These are phyloP conservation scores for Callipepla squamata DNA, from an alignment of 2,113 vertebrate species.

Conservation along the genomic window DNA sequence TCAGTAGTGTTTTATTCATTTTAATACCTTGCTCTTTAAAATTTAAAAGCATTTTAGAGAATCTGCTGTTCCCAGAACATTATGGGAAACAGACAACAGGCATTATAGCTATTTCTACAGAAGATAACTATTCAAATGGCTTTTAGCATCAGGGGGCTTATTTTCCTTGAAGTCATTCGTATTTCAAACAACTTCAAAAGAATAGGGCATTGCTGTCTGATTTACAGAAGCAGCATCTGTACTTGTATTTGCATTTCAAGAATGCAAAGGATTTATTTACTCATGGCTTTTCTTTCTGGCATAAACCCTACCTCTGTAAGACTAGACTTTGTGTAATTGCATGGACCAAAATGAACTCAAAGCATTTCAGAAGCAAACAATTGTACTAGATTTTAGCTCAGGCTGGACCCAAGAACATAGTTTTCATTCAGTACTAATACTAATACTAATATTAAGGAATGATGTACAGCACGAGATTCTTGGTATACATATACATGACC, in stretches of 20 bases:
- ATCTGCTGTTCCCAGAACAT: neutral
- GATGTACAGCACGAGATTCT: neutral
- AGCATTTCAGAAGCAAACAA: neutral
- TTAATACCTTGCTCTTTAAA: slow-evolving; percentile 36
- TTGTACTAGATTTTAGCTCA: neutral
- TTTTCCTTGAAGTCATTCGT: neutral
- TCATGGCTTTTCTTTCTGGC: neutral
- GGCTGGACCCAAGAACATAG: neutral
- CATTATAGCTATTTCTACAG: neutral
- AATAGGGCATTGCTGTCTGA: neutral
- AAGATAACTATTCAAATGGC: neutral
- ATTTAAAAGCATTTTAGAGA: slow-evolving; percentile 42
- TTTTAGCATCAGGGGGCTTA: neutral
- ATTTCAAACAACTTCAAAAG: neutral
- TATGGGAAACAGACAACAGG: neutral
- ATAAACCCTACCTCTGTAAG: neutral
- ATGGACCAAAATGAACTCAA: neutral
- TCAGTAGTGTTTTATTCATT: slow-evolving; percentile 33
- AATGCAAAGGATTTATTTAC: neutral
- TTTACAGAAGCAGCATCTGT: neutral
- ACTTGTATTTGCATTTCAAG: neutral
- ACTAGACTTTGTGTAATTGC: neutral
- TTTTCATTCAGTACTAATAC: neutral
- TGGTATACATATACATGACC: neutral
- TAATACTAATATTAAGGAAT: neutral